Evolutionary conservation across 2,113 vertebrate species (phyloP), one percentile per base, ranked within the genome.

Genomic region (Cyanoderma ruficeps): DNA sequence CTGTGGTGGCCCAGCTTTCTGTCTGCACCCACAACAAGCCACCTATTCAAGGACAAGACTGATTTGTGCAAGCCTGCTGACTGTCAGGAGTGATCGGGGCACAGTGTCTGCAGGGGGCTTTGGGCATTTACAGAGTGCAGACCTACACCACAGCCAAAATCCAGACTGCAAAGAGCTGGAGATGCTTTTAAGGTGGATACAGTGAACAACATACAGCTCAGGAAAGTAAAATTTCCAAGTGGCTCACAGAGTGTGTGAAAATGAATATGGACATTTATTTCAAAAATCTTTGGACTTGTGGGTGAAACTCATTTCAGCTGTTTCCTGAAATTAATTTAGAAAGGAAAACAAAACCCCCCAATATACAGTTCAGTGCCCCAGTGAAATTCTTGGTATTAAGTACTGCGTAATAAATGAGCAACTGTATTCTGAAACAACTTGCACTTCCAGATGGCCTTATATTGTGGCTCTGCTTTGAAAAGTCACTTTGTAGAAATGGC

Each of bases 41-140:
- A 5, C 1, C 0, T 52, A 2, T 47, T 63, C 20, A 50, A 41
- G 55, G 46, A 30, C 39, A 74, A 37, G 39, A 17, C 21, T 12
- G 5, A 4, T 41, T 63, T 70, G 19, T 74, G 49, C 30, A 47
- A 67, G 7, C 12, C 49, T 3, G 2, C 9, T 37, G 60, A 9
- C 18, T 0, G 0, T 37, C 64, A 55, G 39, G 10, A 80, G 47
- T 0, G 0, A 10, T 28, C 0, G 1, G 5, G 33, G 44, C 30
- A 12, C 35, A 13, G 63, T 27, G 59, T 31, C 44, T 4, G 2
- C 14, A 3, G 15, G 37, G 37, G 35, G 11, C 71, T 90, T 49
- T 70, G 39, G 50, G 6, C 42, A 11, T 35, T 82, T 56, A 41
- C 47, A 33, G 39, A 71, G 31, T 70, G 21, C 23, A 22, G 13